These are phyloP conservation scores for Hirtodrosophila duncani DNA, from an alignment of 2,888 invertebrate genomes.

Conservation along the genomic window DNA sequence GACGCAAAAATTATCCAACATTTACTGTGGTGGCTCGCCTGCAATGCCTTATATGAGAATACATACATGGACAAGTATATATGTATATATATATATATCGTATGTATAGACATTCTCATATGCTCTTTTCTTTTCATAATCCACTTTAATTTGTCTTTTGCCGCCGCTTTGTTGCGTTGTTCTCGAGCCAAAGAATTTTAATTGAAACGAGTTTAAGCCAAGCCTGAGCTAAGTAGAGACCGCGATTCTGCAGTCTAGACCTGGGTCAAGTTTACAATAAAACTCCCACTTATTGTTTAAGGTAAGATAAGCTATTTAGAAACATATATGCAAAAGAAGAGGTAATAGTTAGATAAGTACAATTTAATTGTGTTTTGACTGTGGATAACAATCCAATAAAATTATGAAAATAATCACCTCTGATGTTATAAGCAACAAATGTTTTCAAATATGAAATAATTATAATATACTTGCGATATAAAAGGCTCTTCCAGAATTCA, in stretches of 20 bases:
- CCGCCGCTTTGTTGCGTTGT: constrained; percentile 51
- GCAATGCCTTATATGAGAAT: constrained; percentile 19
- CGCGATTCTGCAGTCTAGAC: constrained; percentile 42
- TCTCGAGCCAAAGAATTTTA: constrained; percentile 63
- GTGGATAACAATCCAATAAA: too few relatives aligned
- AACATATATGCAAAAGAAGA: too few relatives aligned
- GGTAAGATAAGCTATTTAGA: too few relatives aligned
- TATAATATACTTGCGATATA: too few relatives aligned
- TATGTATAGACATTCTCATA: constrained; percentile 1
- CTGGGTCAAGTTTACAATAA: constrained; percentile 52
- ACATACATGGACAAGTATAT: constrained; percentile 13
- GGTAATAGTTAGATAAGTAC: too few relatives aligned
- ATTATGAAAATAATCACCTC: too few relatives aligned
- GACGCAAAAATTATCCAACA: too few relatives aligned
- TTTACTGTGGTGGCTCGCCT: constrained; percentile 3
- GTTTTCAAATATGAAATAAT: too few relatives aligned
- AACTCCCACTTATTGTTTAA: too few relatives aligned
- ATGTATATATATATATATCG: constrained; percentile 6
- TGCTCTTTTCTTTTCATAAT: constrained; percentile 48
- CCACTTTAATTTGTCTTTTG: constrained; percentile 69
- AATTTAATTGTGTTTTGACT: too few relatives aligned
- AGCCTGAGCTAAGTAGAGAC: constrained; percentile 3
- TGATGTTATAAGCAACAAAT: too few relatives aligned
- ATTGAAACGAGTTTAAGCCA: constrained; percentile 69
- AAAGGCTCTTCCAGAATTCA: too few relatives aligned